Percentiles rank a stretch among this genome's conserved stretches.
These are phyloP conservation scores for Hydrolagus colliei DNA, from an alignment of 2,797 vertebrate species.

Conservation along the genomic window DNA sequence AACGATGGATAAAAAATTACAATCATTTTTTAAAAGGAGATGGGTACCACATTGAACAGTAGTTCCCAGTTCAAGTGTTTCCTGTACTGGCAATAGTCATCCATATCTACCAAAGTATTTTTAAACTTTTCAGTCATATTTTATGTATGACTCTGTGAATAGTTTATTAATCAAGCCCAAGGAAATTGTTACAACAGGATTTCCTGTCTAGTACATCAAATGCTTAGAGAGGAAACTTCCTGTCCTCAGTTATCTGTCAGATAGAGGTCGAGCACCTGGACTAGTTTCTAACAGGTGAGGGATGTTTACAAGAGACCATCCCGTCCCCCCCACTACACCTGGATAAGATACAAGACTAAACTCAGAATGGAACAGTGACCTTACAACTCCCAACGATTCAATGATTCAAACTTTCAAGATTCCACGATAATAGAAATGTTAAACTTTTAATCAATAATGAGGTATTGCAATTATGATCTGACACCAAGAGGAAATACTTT, in stretches of 20 bases:
- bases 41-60: background rate
- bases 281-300: background rate
- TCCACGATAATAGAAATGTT: too few relatives aligned
- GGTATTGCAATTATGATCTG: too few relatives aligned
- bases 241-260: background rate
- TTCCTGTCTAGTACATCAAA: background rate
- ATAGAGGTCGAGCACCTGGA: background rate
- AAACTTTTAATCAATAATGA: too few relatives aligned
- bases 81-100: too few relatives aligned
- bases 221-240: background rate
- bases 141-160: background rate
- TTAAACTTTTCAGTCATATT: background rate
- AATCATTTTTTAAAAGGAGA: background rate
- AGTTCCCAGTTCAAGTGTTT: background rate
- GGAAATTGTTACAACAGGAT: background rate
- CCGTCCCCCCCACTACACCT: background rate
- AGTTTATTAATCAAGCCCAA: background rate
- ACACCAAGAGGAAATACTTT: too few relatives aligned
- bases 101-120: background rate
- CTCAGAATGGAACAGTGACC: background rate
- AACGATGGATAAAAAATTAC: too few relatives aligned
- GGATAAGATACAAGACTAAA: background rate
- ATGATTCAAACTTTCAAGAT: too few relatives aligned
- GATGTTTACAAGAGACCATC: background rate
- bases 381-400: background rate